Base-by-base conservation (phyloP, 2,888 invertebrate genomes). In the Dicyrtomina minuta region DNA sequence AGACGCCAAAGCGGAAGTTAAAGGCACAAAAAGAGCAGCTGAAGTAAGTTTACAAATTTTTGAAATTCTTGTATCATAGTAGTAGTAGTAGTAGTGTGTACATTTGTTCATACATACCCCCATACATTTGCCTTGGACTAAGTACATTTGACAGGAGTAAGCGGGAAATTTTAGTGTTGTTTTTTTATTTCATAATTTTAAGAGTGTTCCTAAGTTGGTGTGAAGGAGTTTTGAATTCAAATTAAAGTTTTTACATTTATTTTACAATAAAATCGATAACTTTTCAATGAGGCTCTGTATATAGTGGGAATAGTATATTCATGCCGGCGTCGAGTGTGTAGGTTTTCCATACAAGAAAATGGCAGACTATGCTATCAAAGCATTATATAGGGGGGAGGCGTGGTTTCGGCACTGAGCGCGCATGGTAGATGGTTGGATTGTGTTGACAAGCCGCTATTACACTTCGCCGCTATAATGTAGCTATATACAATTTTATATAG, bases 21-120 rank as follows among this genome's bases (percentile, higher is more conserved):
- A 91, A 86, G 91, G 90, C 84, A 89, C 90, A 82, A 92, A 92
- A 86, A 88, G 92, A 86, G 88, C 91, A 85, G 90, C 91, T 81
- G 91, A 91, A 88, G 91, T 91, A 84, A 89, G 90, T 87, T 81
- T 39, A 67, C 8, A 33, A 64, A 55, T 44, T 49, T 17, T 44
- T n/a, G 53, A 12, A 46, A 46, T 49, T 64, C 39, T 66, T 43
- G 10, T 33, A n/a, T 69, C 64, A 10, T 20, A 43, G 26, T 22
- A 15, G 22, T 43, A 33, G 41, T 49, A 44, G 17, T 26, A 44
- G 20, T 65, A 22, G 20, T 46, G 33, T 33, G 33, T 33, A 33
- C 33, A 33, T 33, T n/a, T n/a, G n/a, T n/a, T n/a, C 33, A 33
- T 33, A 33, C 8, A 33, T 33, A 33, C 33, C 3, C 8, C 15